These are phyloP conservation scores for Athetis lepigone DNA, from an alignment of 2,888 invertebrate species.

Conservation along the genomic window DNA sequence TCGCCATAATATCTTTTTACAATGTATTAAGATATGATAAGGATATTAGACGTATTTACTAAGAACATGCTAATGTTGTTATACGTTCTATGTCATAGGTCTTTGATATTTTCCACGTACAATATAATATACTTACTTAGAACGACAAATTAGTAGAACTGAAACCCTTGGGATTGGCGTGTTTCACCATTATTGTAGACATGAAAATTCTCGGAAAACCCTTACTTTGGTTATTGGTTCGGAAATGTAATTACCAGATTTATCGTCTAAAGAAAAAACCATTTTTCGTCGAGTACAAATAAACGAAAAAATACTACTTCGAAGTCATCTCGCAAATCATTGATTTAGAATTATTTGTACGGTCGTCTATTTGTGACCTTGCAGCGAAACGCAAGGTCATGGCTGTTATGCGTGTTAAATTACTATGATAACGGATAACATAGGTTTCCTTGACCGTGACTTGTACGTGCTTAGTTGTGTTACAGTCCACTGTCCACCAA, in stretches of 20 bases:
- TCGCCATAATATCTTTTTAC: constrained; percentile 2
- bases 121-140: constrained; percentile 11
- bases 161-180: constrained; percentile 23
- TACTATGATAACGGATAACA: constrained; percentile 19
- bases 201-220: not conserved
- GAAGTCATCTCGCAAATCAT: constrained; percentile 8
- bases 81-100: constrained; percentile 25
- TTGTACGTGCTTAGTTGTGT: no score
- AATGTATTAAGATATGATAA: constrained; percentile 29
- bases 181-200: not conserved
- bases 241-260: not conserved
- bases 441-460: not conserved
- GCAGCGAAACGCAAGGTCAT: constrained; percentile 27
- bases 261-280: not conserved
- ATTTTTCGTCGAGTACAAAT: no score
- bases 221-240: not conserved
- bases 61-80: not conserved
- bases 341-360: constrained; percentile 22
- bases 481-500: no score
- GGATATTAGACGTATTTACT: constrained; percentile 17
- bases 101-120: constrained; percentile 16
- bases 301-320: not conserved
- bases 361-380: constrained; percentile 30
- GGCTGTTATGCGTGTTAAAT: constrained; percentile 3
- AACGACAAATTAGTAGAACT: constrained; percentile 6